These are phyloP conservation scores for Amiota mariae DNA, from an alignment of 2,888 invertebrate genomes.

Conservation along the genomic window DNA sequence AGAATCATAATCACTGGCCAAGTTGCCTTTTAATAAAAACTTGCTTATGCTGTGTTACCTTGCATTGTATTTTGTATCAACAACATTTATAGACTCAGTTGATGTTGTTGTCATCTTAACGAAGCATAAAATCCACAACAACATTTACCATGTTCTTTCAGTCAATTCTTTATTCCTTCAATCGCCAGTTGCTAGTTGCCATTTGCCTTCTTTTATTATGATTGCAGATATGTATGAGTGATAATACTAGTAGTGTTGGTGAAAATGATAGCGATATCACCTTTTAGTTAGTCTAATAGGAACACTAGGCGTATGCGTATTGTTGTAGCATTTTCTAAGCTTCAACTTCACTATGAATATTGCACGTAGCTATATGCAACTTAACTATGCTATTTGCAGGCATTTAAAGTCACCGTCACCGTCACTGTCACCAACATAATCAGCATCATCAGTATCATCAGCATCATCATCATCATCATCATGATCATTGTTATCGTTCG, in stretches of 20 bases:
- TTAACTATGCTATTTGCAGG: conserved; percentile 9
- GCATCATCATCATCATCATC: background rate
- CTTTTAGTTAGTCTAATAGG: conserved; percentile 21
- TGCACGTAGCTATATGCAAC: background rate
- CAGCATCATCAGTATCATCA: too few relatives aligned
- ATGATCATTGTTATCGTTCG: background rate
- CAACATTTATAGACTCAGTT: background rate
- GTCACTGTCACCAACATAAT: too few relatives aligned
- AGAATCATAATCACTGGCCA: background rate
- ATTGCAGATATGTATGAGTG: too few relatives aligned
- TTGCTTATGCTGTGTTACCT: conserved; percentile 9
- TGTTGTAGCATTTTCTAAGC: background rate
- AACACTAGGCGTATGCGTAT: background rate
- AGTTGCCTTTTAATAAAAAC: conserved; percentile 15
- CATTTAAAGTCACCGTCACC: background rate
- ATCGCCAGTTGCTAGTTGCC: background rate
- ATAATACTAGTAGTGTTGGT: conserved; percentile 2
- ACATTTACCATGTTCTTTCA: background rate
- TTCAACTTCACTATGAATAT: background rate
- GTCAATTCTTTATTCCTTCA: background rate
- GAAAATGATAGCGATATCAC: conserved; percentile 26
- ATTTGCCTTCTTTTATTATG: background rate
- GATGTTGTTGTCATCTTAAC: background rate
- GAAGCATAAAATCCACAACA: background rate
- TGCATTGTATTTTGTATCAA: background rate